phyloP scores from a whole-genome alignment of 2,888 invertebrate species.

The Andrena flavipes region DNA sequence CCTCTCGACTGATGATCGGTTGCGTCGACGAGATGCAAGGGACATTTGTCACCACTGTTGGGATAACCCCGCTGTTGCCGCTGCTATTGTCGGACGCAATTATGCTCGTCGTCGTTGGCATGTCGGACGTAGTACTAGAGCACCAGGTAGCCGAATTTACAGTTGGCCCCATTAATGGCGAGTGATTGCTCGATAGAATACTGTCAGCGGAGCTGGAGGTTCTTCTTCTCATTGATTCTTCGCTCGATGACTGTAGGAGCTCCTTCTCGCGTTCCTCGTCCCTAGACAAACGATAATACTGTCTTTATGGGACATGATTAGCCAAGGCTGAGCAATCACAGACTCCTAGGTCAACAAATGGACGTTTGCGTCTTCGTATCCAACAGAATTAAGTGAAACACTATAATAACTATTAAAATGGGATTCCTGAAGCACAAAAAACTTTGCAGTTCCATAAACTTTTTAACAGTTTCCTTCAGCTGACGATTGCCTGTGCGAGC shows the following conservation, averaged over 20 bases:
- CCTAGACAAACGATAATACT: conserved; percentile 81
- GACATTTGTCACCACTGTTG: conserved; percentile 82
- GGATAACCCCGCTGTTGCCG: conserved; percentile 75
- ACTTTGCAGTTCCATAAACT: too few relatives aligned
- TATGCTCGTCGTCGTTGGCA: conserved; percentile 69
- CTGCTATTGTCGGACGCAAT: conserved; percentile 73
- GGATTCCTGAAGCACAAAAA: too few relatives aligned
- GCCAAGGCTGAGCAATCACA: too few relatives aligned
- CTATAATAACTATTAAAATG: too few relatives aligned
- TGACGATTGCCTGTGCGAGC: too few relatives aligned
- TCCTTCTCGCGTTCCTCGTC: conserved; percentile 89
- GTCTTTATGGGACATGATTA: not conserved
- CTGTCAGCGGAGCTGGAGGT: conserved; percentile 88
- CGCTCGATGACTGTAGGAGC: conserved; percentile 87
- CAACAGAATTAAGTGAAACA: too few relatives aligned
- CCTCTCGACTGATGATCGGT: conserved; percentile 86
- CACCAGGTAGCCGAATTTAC: conserved; percentile 81
- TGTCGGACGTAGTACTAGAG: conserved; percentile 82
- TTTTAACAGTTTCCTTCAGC: too few relatives aligned
- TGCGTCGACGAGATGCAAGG: conserved; percentile 80
- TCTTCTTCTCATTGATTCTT: conserved; percentile 87
- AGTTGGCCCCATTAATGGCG: conserved; percentile 83
- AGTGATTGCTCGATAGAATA: conserved; percentile 86
- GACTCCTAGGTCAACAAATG: not conserved
- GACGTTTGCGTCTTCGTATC: not conserved